A percentile compares a stretch with the other conserved stretches of the same genome.
Evolutionary conservation across 1,140 invertebrate genomes (phyloP).

Genomic region (Psilanteris sp.): DNA sequence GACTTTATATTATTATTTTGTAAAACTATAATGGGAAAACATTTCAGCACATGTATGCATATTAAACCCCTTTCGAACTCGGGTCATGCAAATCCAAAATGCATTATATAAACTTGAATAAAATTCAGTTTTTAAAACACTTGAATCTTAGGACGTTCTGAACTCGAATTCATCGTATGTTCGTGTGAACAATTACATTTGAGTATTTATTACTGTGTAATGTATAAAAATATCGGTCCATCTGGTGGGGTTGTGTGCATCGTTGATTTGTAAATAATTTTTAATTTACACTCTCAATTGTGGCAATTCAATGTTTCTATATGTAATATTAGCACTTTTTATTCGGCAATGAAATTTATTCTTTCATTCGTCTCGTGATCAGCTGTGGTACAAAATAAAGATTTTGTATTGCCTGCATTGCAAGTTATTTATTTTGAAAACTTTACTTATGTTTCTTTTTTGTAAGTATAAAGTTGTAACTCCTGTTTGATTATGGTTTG

Average conservation of each 20-base stretch:
- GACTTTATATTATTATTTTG: slow-evolving; percentile 28
- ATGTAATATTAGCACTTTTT: slow-evolving; percentile 34
- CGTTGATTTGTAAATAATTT: slow-evolving; percentile 54
- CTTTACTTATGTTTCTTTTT: no score
- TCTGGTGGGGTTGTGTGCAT: slow-evolving; percentile 23
- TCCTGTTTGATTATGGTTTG: no score
- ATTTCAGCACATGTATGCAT: background rate
- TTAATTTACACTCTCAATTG: slow-evolving; percentile 43
- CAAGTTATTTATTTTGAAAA: no score
- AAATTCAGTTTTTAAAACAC: slow-evolving; percentile 7
- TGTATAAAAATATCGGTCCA: slow-evolving; percentile 40
- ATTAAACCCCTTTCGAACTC: no score
- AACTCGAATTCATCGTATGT: slow-evolving; percentile 44
- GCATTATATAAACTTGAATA: background rate
- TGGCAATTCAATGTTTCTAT: slow-evolving; percentile 43
- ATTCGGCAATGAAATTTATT: slow-evolving; percentile 28
- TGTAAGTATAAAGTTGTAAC: no score
- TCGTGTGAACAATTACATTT: slow-evolving; percentile 56
- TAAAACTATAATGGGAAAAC: background rate
- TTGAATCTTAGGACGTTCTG: slow-evolving; percentile 9
- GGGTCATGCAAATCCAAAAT: background rate
- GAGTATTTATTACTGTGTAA: slow-evolving; percentile 60
- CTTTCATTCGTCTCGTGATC: background rate
- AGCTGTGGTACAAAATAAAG: slow-evolving; percentile 4
- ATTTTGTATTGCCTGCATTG: background rate